Evolutionary conservation across 2,888 invertebrate species (phyloP), one percentile per base, ranked within the genome.

Genomic region (Philereme transversata): DNA sequence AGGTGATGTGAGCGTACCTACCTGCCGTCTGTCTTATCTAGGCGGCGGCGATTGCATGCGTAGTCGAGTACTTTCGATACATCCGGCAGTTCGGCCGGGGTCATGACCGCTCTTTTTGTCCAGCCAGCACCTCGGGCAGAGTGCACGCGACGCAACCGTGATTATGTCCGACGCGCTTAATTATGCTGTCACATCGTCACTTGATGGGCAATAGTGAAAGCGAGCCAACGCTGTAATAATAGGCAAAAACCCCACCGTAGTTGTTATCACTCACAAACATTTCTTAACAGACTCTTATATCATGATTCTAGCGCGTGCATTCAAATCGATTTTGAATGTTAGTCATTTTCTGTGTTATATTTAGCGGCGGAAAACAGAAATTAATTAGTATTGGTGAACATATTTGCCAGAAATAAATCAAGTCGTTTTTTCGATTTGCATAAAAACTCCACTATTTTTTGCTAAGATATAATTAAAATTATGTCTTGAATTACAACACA

Each of bases 121-220:
- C 86, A 73, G 74, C 77, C 71, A 75, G 74, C 71, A 71, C 52
- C 55, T 49, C 57, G 55, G 46, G 65, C 73, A 71, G 76, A 76
- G 71, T 78, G 77, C 84, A 84, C 84, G 87, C 83, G 86, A 85
- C 82, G 82, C 82, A 77, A 73, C 78, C 85, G 84, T 87, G 89
- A 87, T 88, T 88, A 83, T 86, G 82, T 86, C 82, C 84, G 85
- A 84, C 85, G 82, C 85, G 88, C 87, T 89, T 91, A 92, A 92
- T 92, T 92, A 91, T 87, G 86, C 87, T 90, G 90, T 91, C 91
- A 88, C 82, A 87, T 86, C 86, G 88, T 85, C 89, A 83, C 86
- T 86, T 85, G 87, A 88, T 84, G 86, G 79, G 81, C 75, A 80
- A 83, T 85, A 89, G 91, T 90, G 91, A 92, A 92, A 92, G 91